Percentiles rank a stretch among this genome's conserved stretches.
phyloP scores from a whole-genome alignment of 2,797 vertebrate species.

The Pangasius djambal region DNA sequence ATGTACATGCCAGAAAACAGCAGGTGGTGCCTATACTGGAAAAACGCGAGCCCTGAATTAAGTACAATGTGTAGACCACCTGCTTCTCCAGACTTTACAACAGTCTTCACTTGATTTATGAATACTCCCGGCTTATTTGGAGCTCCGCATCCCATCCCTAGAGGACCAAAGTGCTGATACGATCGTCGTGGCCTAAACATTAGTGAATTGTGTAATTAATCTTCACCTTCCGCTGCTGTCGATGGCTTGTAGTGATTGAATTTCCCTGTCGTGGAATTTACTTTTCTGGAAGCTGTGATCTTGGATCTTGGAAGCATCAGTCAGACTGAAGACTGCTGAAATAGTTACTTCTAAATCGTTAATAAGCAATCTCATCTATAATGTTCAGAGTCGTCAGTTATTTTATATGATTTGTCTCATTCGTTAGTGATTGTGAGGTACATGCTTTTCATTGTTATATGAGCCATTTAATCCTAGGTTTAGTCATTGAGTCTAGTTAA shows the following conservation, averaged over 20 bases:
- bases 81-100: slow-evolving; percentile 55
- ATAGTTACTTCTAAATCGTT: slow-evolving; percentile 9
- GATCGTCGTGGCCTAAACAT: slow-evolving; percentile 46
- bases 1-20: slow-evolving; percentile 51
- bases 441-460: background rate
- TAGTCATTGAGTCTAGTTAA: background rate
- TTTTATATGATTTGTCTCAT: background rate
- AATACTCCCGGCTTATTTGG: slow-evolving; percentile 42
- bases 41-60: slow-evolving; percentile 50
- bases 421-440: background rate
- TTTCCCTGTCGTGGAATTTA: slow-evolving; percentile 34
- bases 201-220: slow-evolving; percentile 48
- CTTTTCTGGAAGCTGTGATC: slow-evolving; percentile 25
- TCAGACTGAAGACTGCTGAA: background rate
- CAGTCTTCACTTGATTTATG: slow-evolving; percentile 50
- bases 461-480: background rate
- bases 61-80: slow-evolving; percentile 44
- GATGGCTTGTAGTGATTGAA: slow-evolving; percentile 27
- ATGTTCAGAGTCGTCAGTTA: background rate
- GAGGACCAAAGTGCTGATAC: slow-evolving; percentile 54
- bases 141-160: slow-evolving; percentile 44
- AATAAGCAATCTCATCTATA: background rate
- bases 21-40: slow-evolving; percentile 57
- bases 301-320: slow-evolving; percentile 23
- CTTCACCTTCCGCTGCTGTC: slow-evolving; percentile 27